A percentile compares a stretch with the other conserved stretches of the same genome.
These are phyloP conservation scores for Ophioninae sp. DNA, from an alignment of 2,888 invertebrate genomes.

Conservation along the genomic window DNA sequence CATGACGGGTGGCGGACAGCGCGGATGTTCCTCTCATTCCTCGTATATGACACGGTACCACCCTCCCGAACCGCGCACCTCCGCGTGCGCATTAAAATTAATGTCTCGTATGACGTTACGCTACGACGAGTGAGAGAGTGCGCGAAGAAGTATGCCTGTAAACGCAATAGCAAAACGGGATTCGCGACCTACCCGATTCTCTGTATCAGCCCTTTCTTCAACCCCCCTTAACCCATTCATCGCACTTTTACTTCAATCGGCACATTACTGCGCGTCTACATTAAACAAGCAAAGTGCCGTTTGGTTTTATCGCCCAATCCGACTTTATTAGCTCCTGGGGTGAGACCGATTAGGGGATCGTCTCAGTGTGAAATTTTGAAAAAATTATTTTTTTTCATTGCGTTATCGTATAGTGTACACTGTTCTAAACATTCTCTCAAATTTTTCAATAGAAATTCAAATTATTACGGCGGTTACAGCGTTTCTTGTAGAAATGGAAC, in stretches of 20 bases:
- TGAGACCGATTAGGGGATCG: too few species aligned
- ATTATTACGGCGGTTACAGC: too few species aligned
- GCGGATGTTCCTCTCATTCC: conserved; percentile 18
- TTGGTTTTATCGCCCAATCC: too few species aligned
- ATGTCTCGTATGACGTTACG: conserved; percentile 68
- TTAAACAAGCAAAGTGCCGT: conserved; percentile 45
- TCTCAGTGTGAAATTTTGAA: too few species aligned
- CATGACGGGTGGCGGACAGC: conserved; percentile 31
- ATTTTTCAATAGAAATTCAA: too few species aligned
- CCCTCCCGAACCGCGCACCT: conserved; percentile 66
- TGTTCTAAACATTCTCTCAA: too few species aligned
- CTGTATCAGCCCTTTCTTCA: conserved; percentile 27
- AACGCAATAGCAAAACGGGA: conserved; percentile 42
- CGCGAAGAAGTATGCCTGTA: conserved; percentile 22
- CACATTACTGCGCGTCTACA: conserved; percentile 25
- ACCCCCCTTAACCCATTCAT: neutral
- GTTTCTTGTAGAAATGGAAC: too few species aligned
- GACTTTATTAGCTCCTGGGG: too few species aligned
- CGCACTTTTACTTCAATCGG: too few species aligned
- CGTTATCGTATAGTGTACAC: too few species aligned
- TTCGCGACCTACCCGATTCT: conserved; percentile 16
- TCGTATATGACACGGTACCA: conserved; percentile 55
- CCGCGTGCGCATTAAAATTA: conserved; percentile 70
- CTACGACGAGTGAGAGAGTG: conserved; percentile 54
- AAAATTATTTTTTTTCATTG: too few species aligned